Percentiles rank a stretch among this genome's conserved stretches.
Conservation (phyloP, 2,888 invertebrate species). For the Chaetogeoica ovagalla region DNA sequence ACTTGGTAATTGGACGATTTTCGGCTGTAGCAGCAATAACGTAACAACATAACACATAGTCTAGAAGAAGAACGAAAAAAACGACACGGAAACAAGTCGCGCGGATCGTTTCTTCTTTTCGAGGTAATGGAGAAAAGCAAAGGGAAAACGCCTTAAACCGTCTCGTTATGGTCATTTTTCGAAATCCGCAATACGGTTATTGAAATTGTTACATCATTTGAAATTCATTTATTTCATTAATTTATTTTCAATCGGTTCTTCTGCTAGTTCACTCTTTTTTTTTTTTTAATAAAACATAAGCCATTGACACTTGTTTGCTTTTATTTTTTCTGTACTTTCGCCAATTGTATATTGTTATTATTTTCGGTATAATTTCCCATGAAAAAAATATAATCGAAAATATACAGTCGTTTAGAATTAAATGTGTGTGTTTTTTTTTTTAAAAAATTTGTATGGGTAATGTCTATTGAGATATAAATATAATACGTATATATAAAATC, state of each 20-base stretch:
- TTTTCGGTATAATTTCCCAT: too few relatives aligned
- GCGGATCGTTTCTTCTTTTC: background rate
- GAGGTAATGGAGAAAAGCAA: background rate
- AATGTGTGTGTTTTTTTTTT: too few relatives aligned
- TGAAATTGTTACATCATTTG: constrained; percentile 9
- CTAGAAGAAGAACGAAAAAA: background rate
- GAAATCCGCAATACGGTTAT: background rate
- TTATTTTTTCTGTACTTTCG: too few relatives aligned
- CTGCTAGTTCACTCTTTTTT: background rate
- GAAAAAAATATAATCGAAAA: too few relatives aligned
- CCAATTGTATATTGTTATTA: too few relatives aligned
- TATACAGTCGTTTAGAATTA: too few relatives aligned
- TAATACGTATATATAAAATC: too few relatives aligned
- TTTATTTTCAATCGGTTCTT: constrained; percentile 3
- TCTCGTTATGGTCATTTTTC: constrained; percentile 4
- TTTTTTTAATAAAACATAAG: background rate
- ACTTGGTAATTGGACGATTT: constrained; percentile 28
- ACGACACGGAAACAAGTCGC: constrained; percentile 12
- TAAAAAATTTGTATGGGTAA: too few relatives aligned
- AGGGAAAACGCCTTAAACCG: background rate
- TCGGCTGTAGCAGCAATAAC: background rate
- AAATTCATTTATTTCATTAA: constrained; percentile 16
- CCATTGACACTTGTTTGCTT: too few relatives aligned
- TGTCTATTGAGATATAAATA: too few relatives aligned
- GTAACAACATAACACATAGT: background rate